Conservation (phyloP, 1,140 invertebrate species). For the Bombus soroeensis region DNA sequence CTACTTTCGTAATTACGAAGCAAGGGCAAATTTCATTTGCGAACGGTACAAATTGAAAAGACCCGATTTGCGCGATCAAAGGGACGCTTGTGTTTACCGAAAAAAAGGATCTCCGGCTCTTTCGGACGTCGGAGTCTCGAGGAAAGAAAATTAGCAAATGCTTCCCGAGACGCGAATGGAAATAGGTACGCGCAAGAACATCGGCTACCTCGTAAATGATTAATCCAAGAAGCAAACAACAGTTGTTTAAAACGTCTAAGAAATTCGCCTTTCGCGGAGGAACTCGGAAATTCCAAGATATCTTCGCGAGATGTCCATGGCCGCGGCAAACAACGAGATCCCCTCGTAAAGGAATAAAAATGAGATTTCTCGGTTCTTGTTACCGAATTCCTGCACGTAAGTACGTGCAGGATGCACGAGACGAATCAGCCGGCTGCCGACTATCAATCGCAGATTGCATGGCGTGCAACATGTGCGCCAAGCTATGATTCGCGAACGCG, state of each 20-base stretch:
- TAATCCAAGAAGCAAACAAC: background rate
- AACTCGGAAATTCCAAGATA: background rate
- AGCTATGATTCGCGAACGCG: background rate
- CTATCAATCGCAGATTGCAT: constrained; percentile 9
- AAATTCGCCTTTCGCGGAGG: background rate
- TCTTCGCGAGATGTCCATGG: background rate
- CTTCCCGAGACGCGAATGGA: background rate
- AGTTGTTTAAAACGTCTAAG: background rate
- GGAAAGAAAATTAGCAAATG: constrained; percentile 5
- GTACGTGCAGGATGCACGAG: background rate
- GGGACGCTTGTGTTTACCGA: background rate
- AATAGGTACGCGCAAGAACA: background rate
- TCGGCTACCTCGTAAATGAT: background rate
- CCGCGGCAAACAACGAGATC: background rate
- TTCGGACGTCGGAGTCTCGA: background rate
- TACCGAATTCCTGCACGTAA: background rate
- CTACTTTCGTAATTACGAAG: constrained; percentile 11
- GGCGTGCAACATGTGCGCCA: background rate
- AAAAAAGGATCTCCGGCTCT: background rate
- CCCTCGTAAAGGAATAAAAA: background rate
- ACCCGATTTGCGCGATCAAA: constrained; percentile 15
- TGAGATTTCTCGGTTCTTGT: background rate
- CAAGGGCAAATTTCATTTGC: background rate
- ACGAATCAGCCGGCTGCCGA: background rate
- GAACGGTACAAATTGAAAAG: background rate